Percentiles rank a stretch among this genome's conserved stretches.
phyloP scores from a whole-genome alignment of 2,797 vertebrate species.

The Mormyrops attenuatus region DNA sequence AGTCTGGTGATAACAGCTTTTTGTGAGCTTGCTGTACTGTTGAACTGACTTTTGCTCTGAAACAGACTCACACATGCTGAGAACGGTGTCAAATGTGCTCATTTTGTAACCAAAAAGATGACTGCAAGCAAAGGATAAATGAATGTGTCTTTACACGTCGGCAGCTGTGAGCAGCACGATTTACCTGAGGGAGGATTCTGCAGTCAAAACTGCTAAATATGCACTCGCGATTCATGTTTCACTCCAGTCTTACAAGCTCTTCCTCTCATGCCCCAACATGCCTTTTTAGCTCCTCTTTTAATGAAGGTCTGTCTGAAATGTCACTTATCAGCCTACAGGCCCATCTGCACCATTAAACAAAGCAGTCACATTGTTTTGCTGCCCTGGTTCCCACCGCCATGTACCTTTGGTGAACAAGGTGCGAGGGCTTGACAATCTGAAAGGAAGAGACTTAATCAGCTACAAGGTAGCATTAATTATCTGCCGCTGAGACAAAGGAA shows the following conservation, averaged over 20 bases:
- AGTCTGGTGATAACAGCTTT: background rate
- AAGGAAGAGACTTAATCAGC: background rate
- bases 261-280: conserved; percentile 54
- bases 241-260: conserved; percentile 38
- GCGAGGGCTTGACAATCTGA: background rate
- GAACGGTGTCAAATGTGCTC: conserved; percentile 36
- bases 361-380: background rate
- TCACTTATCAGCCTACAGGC: background rate
- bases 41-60: conserved; percentile 11
- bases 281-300: conserved; percentile 11
- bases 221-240: conserved; percentile 49
- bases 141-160: conserved; percentile 50
- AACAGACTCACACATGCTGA: background rate
- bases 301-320: background rate
- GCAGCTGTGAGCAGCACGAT: conserved; percentile 32
- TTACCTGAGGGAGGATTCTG: conserved; percentile 43
- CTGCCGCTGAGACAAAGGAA: background rate
- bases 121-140: conserved; percentile 17
- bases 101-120: background rate
- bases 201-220: conserved; percentile 35
- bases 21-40: background rate
- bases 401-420: background rate
- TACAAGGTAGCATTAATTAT: background rate
- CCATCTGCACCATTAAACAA: background rate
- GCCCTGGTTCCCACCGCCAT: background rate